Percentiles rank a stretch among this genome's conserved stretches.
Conservation (phyloP, 2,888 invertebrate species). For the Platynereis dumerilii region DNA sequence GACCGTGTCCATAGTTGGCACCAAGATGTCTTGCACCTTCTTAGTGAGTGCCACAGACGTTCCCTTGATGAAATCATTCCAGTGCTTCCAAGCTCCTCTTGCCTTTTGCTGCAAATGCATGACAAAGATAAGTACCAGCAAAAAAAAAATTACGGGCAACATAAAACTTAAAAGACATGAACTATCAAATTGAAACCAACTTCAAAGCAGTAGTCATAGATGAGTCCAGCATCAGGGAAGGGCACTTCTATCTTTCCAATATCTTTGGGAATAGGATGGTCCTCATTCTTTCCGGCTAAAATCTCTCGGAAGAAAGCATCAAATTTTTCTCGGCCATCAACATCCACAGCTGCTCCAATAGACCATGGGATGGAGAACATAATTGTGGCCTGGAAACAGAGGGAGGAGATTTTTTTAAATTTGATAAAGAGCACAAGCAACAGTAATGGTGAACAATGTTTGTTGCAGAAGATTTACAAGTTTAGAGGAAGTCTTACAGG, state of each 20-base stretch:
- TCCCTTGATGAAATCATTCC: constrained; percentile 75
- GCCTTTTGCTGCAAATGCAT: constrained; percentile 70
- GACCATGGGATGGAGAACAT: constrained; percentile 84
- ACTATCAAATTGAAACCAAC: constrained; percentile 48
- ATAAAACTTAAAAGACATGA: too few relatives aligned
- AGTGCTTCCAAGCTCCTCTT: constrained; percentile 87
- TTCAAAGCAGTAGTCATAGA: constrained; percentile 83
- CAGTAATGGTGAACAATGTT: too few relatives aligned
- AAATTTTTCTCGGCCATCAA: constrained; percentile 76
- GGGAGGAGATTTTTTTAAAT: too few relatives aligned
- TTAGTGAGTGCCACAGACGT: constrained; percentile 54
- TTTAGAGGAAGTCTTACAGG: too few relatives aligned
- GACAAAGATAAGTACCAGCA: too few relatives aligned
- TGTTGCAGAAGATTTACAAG: too few relatives aligned
- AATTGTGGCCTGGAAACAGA: constrained; percentile 74
- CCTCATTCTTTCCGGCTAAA: constrained; percentile 60
- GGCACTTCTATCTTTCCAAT: constrained; percentile 77
- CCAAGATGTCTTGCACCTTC: constrained; percentile 63
- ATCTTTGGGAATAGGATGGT: constrained; percentile 68
- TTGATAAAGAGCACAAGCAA: too few relatives aligned
- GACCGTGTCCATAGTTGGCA: constrained; percentile 66
- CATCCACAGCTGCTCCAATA: constrained; percentile 80
- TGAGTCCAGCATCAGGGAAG: constrained; percentile 75
- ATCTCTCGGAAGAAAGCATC: constrained; percentile 76
- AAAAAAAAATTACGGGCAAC: too few relatives aligned